Conservation (phyloP, 35 echinoderm and acorn worm species). For the Apostichopus parvimensis region DNA sequence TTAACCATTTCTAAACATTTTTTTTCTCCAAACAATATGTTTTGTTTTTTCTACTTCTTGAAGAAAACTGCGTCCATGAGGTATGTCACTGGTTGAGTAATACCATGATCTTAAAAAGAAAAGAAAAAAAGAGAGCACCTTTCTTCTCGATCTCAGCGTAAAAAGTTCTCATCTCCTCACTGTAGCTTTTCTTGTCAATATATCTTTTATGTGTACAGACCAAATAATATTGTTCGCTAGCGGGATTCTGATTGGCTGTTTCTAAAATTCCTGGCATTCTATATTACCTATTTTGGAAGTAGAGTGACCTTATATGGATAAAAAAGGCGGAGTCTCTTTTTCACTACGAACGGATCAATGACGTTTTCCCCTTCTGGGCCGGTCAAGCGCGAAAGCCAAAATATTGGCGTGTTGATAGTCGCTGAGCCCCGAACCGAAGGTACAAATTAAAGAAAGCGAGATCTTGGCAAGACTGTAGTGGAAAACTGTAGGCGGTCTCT, state of each 20-base stretch:
- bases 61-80: not conserved
- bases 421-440: constrained; percentile 9
- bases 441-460: constrained; percentile 11
- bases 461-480: not conserved
- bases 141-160: no score
- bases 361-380: constrained; percentile 55
- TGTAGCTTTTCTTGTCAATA: not conserved
- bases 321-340: constrained; percentile 75
- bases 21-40: no score
- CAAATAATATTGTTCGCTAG: constrained; percentile 39
- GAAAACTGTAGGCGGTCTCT: constrained; percentile 24
- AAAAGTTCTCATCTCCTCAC: not conserved
- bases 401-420: constrained; percentile 56
- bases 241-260: constrained; percentile 62
- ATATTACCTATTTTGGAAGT: constrained; percentile 58
- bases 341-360: constrained; percentile 43
- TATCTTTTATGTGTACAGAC: constrained; percentile 37
- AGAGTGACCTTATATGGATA: constrained; percentile 70
- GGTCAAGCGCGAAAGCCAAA: constrained; percentile 65
- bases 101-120: no score
- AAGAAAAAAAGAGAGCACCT: no score
- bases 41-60: no score
- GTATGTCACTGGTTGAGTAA: no score
- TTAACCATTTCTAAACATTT: no score
- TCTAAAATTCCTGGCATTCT: constrained; percentile 75